phyloP scores from a whole-genome alignment of 2,888 invertebrate species.

The Athripsodes cinereus region DNA sequence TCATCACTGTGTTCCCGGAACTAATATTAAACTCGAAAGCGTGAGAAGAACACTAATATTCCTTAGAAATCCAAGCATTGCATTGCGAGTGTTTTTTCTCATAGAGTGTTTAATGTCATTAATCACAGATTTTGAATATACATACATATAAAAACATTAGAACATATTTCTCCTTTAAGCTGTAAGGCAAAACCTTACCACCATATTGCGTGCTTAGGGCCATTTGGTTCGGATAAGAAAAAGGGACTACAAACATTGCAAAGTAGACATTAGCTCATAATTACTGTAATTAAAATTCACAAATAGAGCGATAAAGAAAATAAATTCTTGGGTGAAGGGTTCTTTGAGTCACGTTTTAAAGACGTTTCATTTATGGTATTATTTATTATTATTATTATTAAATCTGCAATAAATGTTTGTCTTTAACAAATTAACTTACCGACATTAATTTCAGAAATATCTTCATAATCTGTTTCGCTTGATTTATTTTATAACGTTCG shows the following conservation, averaged over 20 bases:
- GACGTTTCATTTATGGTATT: too few species aligned
- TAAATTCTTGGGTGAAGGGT: conserved; percentile 43
- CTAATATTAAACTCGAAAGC: too few species aligned
- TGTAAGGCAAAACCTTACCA: conserved; percentile 1
- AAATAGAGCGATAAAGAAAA: conserved; percentile 60
- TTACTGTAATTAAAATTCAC: conserved; percentile 68
- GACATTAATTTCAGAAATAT: conserved; percentile 4
- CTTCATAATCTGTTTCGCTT: too few species aligned
- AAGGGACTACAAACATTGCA: conserved; percentile 38
- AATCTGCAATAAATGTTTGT: conserved; percentile 1
- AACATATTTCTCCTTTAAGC: background rate
- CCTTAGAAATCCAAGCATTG: too few species aligned
- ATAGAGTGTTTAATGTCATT: too few species aligned
- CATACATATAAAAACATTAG: too few species aligned
- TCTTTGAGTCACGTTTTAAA: conserved; percentile 44
- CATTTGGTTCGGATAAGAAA: conserved; percentile 52
- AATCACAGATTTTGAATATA: too few species aligned
- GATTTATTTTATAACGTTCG: too few species aligned
- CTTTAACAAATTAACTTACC: conserved; percentile 3
- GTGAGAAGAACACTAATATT: too few species aligned
- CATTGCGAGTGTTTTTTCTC: too few species aligned
- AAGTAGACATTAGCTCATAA: conserved; percentile 56
- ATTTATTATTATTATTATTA: conserved; percentile 1
- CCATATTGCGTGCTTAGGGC: conserved; percentile 27
- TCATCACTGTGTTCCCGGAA: too few species aligned